A percentile compares a stretch with the other conserved stretches of the same genome.
Conservation (phyloP, 2,797 vertebrate genomes). For the Ataeniobius toweri region DNA sequence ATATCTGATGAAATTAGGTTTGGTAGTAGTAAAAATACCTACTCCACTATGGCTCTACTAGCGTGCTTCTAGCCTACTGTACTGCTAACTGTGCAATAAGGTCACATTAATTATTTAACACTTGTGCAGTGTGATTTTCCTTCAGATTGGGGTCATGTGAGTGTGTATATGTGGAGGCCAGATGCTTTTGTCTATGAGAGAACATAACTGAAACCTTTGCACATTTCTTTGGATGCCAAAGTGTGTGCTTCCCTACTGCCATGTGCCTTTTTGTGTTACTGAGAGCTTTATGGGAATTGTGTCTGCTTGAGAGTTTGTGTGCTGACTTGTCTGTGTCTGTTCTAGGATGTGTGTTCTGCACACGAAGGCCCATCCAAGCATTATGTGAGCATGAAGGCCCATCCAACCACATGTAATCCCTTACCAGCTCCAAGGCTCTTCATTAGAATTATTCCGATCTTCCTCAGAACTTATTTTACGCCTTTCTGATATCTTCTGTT, state of each 20-base stretch:
- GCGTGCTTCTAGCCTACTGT: conserved; percentile 54
- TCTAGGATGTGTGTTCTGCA: conserved; percentile 21
- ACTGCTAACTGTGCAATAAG: conserved; percentile 74
- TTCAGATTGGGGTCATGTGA: conserved; percentile 64
- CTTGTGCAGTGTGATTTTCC: conserved; percentile 66
- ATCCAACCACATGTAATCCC: conserved; percentile 65
- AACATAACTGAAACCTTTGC: background rate
- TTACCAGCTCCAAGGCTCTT: conserved; percentile 65
- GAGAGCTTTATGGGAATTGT: conserved; percentile 31
- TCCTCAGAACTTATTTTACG: conserved; percentile 54
- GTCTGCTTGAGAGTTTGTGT: conserved; percentile 23
- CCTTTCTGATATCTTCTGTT: conserved; percentile 53
- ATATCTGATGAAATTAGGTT: background rate
- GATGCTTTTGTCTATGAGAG: conserved; percentile 5
- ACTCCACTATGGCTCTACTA: conserved; percentile 17
- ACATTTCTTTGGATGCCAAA: background rate
- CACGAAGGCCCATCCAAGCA: conserved; percentile 55
- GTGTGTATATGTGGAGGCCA: conserved; percentile 27
- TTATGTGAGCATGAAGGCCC: conserved; percentile 63
- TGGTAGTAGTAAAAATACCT: conserved; percentile 31
- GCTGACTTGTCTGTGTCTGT: conserved; percentile 11
- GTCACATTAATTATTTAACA: conserved; percentile 78
- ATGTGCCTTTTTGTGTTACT: conserved; percentile 1
- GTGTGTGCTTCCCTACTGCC: background rate
- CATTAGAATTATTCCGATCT: conserved; percentile 67